A percentile compares a stretch with the other conserved stretches of the same genome.
Evolutionary conservation across 2,888 invertebrate genomes (phyloP).

Genomic region (Brachyopa scutellaris): DNA sequence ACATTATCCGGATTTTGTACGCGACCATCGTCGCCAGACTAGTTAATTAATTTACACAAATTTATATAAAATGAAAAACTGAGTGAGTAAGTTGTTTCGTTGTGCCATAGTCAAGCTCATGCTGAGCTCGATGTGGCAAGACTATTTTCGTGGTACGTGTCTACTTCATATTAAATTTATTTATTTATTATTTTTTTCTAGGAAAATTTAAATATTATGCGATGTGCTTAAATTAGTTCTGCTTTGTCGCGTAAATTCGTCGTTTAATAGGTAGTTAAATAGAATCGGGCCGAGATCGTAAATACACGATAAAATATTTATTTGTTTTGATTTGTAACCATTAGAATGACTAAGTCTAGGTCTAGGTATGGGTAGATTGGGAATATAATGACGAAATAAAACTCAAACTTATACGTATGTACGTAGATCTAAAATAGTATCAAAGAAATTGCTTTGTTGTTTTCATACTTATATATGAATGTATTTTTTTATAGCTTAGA

Average conservation of each 20-base stretch:
- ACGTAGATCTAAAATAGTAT: too few relatives aligned
- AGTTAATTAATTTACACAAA: constrained; percentile 59
- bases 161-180: too few relatives aligned
- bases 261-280: constrained; percentile 34
- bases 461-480: too few relatives aligned
- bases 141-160: constrained; percentile 14
- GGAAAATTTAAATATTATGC: constrained; percentile 28
- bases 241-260: constrained; percentile 28
- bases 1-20: constrained; percentile 39
- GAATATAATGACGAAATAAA: constrained; percentile 2
- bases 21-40: constrained; percentile 18
- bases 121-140: constrained; percentile 34
- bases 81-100: constrained; percentile 8
- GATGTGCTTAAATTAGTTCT: constrained; percentile 45
- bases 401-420: too few relatives aligned
- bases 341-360: not conserved
- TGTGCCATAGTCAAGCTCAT: constrained; percentile 1
- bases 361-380: not conserved
- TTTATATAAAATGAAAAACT: constrained; percentile 10
- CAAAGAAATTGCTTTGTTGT: too few relatives aligned
- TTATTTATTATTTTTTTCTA: constrained; percentile 8
- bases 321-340: constrained; percentile 22
- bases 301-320: constrained; percentile 39
- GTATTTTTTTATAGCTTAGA: too few relatives aligned
- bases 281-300: constrained; percentile 43